phyloP scores from a whole-genome alignment of 2,113 vertebrate species.

The Accipiter virgatus region DNA sequence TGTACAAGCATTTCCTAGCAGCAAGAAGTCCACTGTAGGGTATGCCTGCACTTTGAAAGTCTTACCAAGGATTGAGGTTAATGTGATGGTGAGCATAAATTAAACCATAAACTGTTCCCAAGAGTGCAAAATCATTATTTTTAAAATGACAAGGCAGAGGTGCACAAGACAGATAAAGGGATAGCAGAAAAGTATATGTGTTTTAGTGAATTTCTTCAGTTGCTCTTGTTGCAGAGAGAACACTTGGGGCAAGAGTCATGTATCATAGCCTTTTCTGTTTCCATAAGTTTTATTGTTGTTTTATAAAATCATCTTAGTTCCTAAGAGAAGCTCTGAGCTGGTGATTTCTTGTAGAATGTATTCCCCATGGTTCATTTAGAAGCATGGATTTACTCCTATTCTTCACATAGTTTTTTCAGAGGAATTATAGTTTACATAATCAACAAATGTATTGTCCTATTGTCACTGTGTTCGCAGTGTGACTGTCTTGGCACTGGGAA shows the following conservation, averaged over 20 bases:
- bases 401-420: not conserved
- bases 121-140: not conserved
- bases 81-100: not conserved
- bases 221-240: not conserved
- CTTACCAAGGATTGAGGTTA: not conserved
- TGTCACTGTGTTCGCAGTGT: not conserved
- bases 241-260: not conserved
- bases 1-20: not conserved
- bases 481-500: not conserved
- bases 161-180: no score
- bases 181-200: not conserved
- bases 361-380: not conserved
- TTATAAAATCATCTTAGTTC: not conserved
- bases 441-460: not conserved
- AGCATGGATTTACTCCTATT: not conserved
- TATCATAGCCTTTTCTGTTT: not conserved
- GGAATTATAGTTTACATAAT: not conserved
- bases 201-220: not conserved
- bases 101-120: not conserved
- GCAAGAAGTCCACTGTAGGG: not conserved
- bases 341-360: accelerated
- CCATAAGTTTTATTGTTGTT: not conserved
- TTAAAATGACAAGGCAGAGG: no score
- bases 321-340: not conserved
- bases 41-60: not conserved